These are phyloP conservation scores for Barnardius zonarius DNA, from an alignment of 2,113 vertebrate genomes.

Conservation along the genomic window DNA sequence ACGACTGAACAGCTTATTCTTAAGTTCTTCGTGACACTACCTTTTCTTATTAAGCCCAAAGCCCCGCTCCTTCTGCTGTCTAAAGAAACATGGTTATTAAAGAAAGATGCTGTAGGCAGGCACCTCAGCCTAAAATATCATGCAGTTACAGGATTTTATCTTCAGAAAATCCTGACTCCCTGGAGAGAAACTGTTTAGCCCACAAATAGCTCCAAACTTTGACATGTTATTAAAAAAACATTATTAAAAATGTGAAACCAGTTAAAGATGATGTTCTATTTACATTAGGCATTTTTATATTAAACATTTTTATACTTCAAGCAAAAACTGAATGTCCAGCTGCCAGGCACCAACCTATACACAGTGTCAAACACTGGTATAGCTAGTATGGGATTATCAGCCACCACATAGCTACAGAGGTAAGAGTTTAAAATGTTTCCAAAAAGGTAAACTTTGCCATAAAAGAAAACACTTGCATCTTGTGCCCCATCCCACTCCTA, in stretches of 20 bases:
- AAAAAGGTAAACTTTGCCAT: neutral
- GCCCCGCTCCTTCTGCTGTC: neutral
- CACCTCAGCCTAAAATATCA: neutral
- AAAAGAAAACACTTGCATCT: neutral
- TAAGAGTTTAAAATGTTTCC: neutral
- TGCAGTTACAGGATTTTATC: neutral
- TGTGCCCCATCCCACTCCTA: rapidly evolving
- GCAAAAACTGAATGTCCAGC: neutral
- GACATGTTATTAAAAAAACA: neutral
- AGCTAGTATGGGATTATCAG: neutral
- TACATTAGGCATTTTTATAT: neutral
- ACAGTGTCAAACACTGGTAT: neutral
- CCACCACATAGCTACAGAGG: neutral
- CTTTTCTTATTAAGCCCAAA: neutral
- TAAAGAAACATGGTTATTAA: neutral
- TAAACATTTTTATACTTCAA: neutral
- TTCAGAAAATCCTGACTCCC: neutral
- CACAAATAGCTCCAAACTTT: neutral
- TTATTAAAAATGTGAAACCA: neutral
- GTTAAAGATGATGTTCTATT: neutral
- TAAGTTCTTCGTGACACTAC: neutral
- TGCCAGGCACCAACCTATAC: neutral
- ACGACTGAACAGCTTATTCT: neutral
- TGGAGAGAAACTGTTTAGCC: neutral
- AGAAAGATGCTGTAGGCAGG: slow-evolving; percentile 2